Conservation (phyloP, 2,888 invertebrate genomes). For the Muscina levida region DNA sequence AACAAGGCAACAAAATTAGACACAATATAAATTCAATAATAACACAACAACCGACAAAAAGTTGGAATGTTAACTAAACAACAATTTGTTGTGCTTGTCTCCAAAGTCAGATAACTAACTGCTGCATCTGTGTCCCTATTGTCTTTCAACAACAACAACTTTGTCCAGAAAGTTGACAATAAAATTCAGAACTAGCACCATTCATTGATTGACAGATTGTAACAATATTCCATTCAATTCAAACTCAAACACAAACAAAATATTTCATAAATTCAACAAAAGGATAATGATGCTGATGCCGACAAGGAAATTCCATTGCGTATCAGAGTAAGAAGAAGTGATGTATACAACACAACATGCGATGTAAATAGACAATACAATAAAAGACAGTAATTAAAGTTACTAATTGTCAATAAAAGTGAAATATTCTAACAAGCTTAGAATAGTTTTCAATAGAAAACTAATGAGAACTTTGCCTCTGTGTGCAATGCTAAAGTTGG, state of each 20-base stretch:
- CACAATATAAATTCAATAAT: conserved; percentile 28
- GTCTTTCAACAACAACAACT: background rate
- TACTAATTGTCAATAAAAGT: background rate
- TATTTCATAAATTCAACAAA: conserved; percentile 27
- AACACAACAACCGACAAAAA: background rate
- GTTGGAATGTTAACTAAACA: background rate
- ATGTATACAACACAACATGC: background rate
- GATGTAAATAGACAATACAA: background rate
- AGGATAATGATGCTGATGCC: conserved; percentile 21
- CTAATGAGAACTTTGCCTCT: background rate
- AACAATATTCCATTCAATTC: conserved; percentile 24
- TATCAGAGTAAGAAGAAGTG: no score
- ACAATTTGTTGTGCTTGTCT: no score
- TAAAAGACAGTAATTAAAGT: conserved; percentile 19
- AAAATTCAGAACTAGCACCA: conserved; percentile 22
- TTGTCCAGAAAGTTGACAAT: background rate
- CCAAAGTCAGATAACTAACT: no score
- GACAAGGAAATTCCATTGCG: background rate
- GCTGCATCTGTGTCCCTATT: no score
- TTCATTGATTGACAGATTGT: conserved; percentile 59
- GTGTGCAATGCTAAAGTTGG: conserved; percentile 5
- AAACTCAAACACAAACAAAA: conserved; percentile 9
- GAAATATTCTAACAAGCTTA: background rate
- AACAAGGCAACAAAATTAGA: background rate
- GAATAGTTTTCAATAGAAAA: conserved; percentile 11